phyloP scores from a whole-genome alignment of 1,140 invertebrate species.

The Drosophila ficusphila region DNA sequence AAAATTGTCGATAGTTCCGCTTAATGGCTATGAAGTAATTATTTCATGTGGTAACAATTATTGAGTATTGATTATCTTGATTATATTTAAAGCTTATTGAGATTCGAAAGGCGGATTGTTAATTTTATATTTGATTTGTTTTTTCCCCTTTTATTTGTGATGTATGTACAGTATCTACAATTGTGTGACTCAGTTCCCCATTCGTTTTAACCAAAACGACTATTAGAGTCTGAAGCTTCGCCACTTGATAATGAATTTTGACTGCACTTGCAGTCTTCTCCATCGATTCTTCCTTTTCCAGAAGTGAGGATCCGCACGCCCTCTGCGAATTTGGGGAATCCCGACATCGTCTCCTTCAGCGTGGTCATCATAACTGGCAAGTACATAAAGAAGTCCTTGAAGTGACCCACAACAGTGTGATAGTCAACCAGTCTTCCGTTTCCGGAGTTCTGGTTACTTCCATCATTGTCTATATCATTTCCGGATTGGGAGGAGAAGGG shows the following conservation, averaged over 20 bases:
- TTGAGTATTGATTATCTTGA: too few species aligned
- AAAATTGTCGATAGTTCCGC: not conserved
- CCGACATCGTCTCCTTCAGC: constrained; percentile 74
- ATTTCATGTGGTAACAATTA: not conserved
- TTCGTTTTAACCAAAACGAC: constrained; percentile 52
- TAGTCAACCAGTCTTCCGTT: constrained; percentile 58
- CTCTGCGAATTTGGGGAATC: constrained; percentile 79
- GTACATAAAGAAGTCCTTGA: constrained; percentile 83
- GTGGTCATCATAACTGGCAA: constrained; percentile 81
- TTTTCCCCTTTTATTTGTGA: constrained; percentile 12
- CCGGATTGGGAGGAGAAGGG: constrained; percentile 36
- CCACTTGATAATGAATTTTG: constrained; percentile 50
- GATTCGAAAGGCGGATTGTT: too few species aligned
- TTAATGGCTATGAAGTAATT: constrained; percentile 1
- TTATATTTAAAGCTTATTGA: too few species aligned
- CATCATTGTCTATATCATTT: constrained; percentile 62
- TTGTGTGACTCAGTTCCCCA: not conserved
- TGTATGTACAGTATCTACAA: constrained; percentile 40
- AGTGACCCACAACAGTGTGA: constrained; percentile 70
- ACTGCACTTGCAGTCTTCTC: constrained; percentile 73
- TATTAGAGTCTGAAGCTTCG: constrained; percentile 54
- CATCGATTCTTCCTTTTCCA: constrained; percentile 53
- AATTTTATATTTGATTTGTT: too few species aligned
- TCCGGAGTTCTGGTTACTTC: constrained; percentile 29
- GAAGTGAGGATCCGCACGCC: constrained; percentile 73